Base-by-base conservation (phyloP, 2,888 invertebrate species). In the Standfussiana lucernea region DNA sequence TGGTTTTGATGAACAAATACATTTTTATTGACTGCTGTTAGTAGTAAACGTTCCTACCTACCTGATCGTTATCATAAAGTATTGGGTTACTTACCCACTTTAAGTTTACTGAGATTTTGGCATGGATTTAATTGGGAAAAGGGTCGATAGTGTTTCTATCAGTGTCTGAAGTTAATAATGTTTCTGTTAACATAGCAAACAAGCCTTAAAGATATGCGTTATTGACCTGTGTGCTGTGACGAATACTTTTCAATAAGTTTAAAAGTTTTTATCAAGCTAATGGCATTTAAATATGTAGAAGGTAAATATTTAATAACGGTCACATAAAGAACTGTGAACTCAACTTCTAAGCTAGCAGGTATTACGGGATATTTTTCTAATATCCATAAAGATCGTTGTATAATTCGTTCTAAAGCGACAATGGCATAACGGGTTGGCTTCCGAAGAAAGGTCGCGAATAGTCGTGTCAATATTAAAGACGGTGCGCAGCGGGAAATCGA, bases 361-460 rank as follows among this genome's bases (percentile, higher is more conserved):
- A 79, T 86, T 86, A 83, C 85, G 83, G 84, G 72, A 83, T 74
- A 74, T 84, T 78, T 84, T 65, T 64, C 62, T 83, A 80, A 83
- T 83, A 86, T 75, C 77, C 86, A 85, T 85, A 85, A 68, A 83
- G 75, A 80, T 86, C 80, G 65, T 73, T 83, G 66, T 77, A 68
- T 86, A 77, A 80, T 83, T 86, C 65, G 70, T 80, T 86, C 64
- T 76, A 18, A 76, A 76, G 66, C 80, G 74, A 85, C 82, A 89
- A 82, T 82, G 50, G 71, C 66, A 80, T 89, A 86, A 84, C 87
- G 85, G 84, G 50, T 59, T 56, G 53, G 53, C 65, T 77, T 77
- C 68, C 64, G 72, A 76, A 69, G 65, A 77, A 64, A 61, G 69
- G 62, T 87, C 74, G 77, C 70, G 15, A 79, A 45, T 42, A 62